Base-by-base conservation (phyloP, 1,140 invertebrate genomes). In the Lerema accius region DNA sequence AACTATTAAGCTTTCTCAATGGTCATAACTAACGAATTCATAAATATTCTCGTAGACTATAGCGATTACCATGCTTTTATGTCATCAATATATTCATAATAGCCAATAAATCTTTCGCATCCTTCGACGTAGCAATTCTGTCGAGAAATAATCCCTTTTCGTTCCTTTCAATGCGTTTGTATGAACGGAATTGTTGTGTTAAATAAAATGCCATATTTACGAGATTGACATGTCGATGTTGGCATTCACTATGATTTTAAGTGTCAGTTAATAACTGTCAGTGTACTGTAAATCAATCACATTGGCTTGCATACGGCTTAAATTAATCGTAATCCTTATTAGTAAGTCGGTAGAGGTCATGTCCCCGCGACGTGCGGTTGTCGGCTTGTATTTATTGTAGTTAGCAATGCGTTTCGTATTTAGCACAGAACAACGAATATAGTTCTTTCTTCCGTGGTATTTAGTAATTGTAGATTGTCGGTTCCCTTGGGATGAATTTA, bases 241-340 rank as follows among this genome's bases (percentile, higher is more conserved):
- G 65, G 69, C 55, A 32, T 39, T 46, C 49, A 51, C 14, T 71
- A 69, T 45, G 69, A 61, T 32, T 32, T 3, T 32, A 37, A 11
- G 10, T 71, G 67, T 65, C 72, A 65, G 37, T 72, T 71, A 78
- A 73, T 76, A 78, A 72, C 70, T 23, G 19, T 23, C 19, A 23
- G 4, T 75, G 77, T 77, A 65, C 60, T 63, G 77, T 77, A 76
- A 77, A 80, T 78, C 78, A 80, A 72, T 78, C 76, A 76, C 58
- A 62, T 50, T 62, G 42, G 55, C 66, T 49, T 63, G 55, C 23
- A 64, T 43, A 28, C 23, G 51, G 2, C 2, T 2, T 23, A 23
- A 23, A 23, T 42, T 59, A 49, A 14, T 28, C 26, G 35, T 65
- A 39, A 40, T 45, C 42, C 59, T 45, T 69, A 59, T 49, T 58